Evolutionary conservation across 2,888 invertebrate species (phyloP), one percentile per base, ranked within the genome.

Genomic region (Schrankia costaestrigalis): DNA sequence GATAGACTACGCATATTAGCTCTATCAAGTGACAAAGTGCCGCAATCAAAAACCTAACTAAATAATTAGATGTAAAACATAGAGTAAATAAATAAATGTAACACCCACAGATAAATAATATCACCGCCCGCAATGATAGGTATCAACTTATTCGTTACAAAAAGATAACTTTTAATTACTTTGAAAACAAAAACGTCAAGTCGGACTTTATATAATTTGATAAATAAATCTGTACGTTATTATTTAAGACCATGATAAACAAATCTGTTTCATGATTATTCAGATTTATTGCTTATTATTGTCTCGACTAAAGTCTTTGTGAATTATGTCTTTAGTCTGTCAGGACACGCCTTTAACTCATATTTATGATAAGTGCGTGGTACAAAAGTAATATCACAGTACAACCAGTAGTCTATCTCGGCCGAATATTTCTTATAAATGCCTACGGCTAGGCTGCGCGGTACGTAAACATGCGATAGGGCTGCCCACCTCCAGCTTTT

Each of bases 141-240:
- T 44, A 49, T 50, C 45, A 58, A 52, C 45, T 57, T 58, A 60
- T 61, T 56, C 43, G 49, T 51, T 47, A 61, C 49, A 49, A 48
- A 53, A 51, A 46, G 29, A 36, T 19, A 65, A 68, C 59, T 68
- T 67, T 63, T 67, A 67, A 67, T 68, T 68, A 64, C 61, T 68
- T 67, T 48, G 25, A 32, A 54, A 64, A 68, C 57, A 63, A 61
- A 66, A 67, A 58, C 47, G 63, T 51, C 54, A 37, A 35, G 41
- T 19, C 48, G 38, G 46, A 56, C 52, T 60, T 60, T 49, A 53
- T 55, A 51, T 55, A 56, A 59, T 63, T 60, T 49, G 56, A 46
- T 55, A 50, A 50, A 48, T 59, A 52, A 31, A 53, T 48, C 32
- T 39, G 34, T 45, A 41, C 34, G 27, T 39, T 34, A n/a, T 11